phyloP scores from a whole-genome alignment of 2,888 invertebrate genomes.

The Noctua pronuba region DNA sequence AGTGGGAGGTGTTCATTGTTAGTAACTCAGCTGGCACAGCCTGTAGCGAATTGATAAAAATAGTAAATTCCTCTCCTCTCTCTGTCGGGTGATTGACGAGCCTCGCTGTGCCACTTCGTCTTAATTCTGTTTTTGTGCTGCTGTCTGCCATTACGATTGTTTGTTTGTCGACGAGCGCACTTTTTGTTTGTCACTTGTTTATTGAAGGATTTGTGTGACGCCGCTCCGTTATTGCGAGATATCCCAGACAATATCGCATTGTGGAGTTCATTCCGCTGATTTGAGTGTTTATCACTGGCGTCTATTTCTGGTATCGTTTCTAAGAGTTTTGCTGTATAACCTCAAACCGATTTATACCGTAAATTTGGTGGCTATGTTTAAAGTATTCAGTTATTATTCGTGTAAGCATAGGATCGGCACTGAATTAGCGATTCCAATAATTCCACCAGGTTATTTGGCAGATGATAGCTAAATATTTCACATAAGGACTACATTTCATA shows the following conservation, averaged over 20 bases:
- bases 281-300: constrained; percentile 5
- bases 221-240: constrained; percentile 27
- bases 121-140: constrained; percentile 72
- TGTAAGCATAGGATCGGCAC: not conserved
- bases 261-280: not conserved
- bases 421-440: not conserved
- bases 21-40: constrained; percentile 28
- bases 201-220: constrained; percentile 41
- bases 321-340: not conserved
- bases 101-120: constrained; percentile 65
- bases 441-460: not conserved
- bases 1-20: constrained; percentile 9
- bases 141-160: constrained; percentile 51
- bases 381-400: not conserved
- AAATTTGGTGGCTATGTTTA: not conserved
- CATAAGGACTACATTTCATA: not conserved
- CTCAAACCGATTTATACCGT: not conserved
- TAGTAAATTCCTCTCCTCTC: constrained; percentile 59
- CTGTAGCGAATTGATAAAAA: constrained; percentile 51
- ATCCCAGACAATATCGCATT: constrained; percentile 8
- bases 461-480: constrained; percentile 4
- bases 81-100: constrained; percentile 72
- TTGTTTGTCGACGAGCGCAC: constrained; percentile 57
- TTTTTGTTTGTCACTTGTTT: constrained; percentile 43
- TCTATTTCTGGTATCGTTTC: not conserved